Evolutionary conservation across 2,113 vertebrate species (phyloP), one percentile per base, ranked within the genome.

Genomic region (Ornithorhynchus anatinus): DNA sequence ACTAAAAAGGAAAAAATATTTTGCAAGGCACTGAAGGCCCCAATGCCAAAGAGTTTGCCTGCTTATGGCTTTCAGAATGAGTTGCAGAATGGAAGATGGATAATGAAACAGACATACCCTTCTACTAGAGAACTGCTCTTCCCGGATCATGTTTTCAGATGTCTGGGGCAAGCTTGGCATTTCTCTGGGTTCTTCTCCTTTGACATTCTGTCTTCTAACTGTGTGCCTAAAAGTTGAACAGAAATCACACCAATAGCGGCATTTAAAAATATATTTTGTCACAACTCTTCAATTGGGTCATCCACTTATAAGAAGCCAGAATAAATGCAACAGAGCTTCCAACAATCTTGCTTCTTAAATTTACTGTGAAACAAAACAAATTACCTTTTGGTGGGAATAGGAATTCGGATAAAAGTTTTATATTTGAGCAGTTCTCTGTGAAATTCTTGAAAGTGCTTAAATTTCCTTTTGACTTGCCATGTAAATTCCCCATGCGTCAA

Each of bases 391-490:
- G 95, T 96, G 7, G 97, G 98, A 81, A 99, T 94, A 0, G 97
- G 97, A 60, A 99, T 97, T 84, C 95, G 96, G 73, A 98, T 93
- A 2, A 99, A 94, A 64, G 97, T 95, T 93, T 99, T 99, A 88
- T 98, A 99, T 19, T 95, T 95, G 63, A 96, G 88, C 52, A 99
- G 92, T 71, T 99, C 98, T 84, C 95, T 86, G 88, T 99, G 98
- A 16, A 99, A 95, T 12, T 99, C 98, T 83, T 97, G 88, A 78
- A 99, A 99, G 89, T 99, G 96, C 62, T 97, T 99, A 91, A 95
- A 97, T 86, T 99, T 99, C 87, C 93, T 96, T 87, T 98, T 99
- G 66, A 99, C 95, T 16, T 95, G 81, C 98, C 97, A 99, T 1
- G 90, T 96, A 57, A 99, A 99, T 82, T 96, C 95, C 4, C 96